Evolutionary conservation across 2,113 vertebrate species (phyloP).

Genomic region (Pedetes capensis): DNA sequence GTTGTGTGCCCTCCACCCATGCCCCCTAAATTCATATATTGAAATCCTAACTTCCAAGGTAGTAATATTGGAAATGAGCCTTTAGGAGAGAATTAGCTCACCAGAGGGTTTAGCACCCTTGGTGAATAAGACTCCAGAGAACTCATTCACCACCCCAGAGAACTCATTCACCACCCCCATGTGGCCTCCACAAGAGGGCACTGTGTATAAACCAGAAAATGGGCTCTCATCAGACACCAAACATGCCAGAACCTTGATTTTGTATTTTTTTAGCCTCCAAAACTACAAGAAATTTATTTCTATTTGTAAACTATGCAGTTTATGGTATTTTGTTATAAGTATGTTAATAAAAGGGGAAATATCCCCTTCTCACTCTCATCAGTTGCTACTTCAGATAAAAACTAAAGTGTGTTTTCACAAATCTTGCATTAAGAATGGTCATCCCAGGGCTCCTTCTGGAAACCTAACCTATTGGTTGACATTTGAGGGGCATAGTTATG

Average conservation of each 20-base stretch:
- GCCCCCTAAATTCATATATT: neutral
- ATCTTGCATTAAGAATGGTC: neutral
- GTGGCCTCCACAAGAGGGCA: neutral
- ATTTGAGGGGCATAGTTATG: neutral
- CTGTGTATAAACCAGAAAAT: neutral
- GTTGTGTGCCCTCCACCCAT: fast-evolving
- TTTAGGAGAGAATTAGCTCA: neutral
- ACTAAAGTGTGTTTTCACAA: neutral
- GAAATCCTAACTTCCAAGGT: neutral
- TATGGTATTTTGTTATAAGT: neutral
- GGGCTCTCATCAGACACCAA: neutral
- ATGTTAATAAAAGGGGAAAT: neutral
- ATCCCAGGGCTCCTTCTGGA: neutral
- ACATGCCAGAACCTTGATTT: neutral
- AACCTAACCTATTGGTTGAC: neutral
- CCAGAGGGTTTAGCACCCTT: neutral
- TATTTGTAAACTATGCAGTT: neutral
- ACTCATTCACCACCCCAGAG: neutral
- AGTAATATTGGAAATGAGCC: neutral
- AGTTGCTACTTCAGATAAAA: neutral
- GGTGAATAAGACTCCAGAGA: neutral
- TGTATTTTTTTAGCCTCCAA: neutral
- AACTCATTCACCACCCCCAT: fast-evolving
- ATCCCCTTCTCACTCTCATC: neutral
- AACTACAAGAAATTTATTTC: neutral